A percentile compares a stretch with the other conserved stretches of the same genome.
Evolutionary conservation across 2,113 vertebrate genomes (phyloP).

Genomic region (Grus americana): DNA sequence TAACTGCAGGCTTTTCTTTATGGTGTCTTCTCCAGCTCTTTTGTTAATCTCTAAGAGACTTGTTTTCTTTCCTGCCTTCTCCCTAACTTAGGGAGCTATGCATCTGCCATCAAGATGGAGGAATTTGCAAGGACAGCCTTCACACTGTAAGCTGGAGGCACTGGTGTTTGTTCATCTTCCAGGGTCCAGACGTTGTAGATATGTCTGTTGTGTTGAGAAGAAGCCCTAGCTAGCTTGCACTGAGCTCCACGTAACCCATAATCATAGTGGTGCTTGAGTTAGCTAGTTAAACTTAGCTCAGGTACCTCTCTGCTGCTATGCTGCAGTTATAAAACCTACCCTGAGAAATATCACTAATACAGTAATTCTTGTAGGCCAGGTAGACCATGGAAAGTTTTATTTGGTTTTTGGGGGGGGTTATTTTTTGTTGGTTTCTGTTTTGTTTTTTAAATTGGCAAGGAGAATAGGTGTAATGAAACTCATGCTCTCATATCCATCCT

Average conservation of each 20-base stretch:
- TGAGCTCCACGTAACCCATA: not conserved
- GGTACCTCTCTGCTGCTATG: not conserved
- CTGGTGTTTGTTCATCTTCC: not conserved
- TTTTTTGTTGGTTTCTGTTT: not conserved
- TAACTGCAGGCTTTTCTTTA: not conserved
- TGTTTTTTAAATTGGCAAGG: not conserved
- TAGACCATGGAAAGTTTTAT: not conserved
- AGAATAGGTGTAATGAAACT: not conserved
- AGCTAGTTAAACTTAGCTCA: not conserved
- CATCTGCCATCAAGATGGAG: not conserved
- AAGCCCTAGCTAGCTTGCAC: not conserved
- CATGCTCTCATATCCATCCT: not conserved
- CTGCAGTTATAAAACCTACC: not conserved
- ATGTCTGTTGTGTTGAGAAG: not conserved
- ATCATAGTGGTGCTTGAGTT: not conserved
- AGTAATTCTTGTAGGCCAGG: not conserved
- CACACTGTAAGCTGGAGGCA: constrained; percentile 17
- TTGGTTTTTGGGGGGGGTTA: not conserved
- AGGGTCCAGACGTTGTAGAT: not conserved
- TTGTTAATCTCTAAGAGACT: not conserved
- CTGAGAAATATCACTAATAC: not conserved
- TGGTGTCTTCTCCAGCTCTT: not conserved
- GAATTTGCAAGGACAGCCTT: constrained; percentile 27
- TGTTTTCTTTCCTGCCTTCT: constrained; percentile 46
- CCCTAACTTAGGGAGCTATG: constrained; percentile 2